Base-by-base conservation (phyloP, 1,140 invertebrate species). In the Brachionus asplanchnoidis region DNA sequence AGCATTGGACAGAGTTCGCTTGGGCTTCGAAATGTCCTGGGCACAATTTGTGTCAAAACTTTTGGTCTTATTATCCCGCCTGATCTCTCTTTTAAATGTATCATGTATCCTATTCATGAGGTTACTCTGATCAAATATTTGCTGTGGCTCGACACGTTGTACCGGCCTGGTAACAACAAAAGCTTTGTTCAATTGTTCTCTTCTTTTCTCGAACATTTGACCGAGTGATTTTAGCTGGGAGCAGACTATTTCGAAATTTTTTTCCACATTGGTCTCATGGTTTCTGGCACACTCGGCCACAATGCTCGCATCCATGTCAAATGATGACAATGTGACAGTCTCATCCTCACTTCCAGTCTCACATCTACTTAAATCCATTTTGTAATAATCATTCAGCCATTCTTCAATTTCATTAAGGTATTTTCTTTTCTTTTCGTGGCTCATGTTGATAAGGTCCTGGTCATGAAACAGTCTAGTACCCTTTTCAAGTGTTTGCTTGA, bases 131-230 rank as follows among this genome's bases (percentile, higher is more conserved):
- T 68, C 32, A 68, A 68, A 28, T n/a, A 77, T 50, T 77, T 77
- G 73, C 12, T 46, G 32, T 28, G 82, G 82, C 23, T 84, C 26
- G 20, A 84, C 82, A 44, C 82, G 82, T 70, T 73, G 65, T 20
- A 84, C 68, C 12, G 82, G 82, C 8, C 36, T 53, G 26, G 17
- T 28, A 11, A 46, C 53, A 6, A 46, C 26, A 7, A 66, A 17
- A 17, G 60, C n/a, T 17, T 60, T 53, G 12, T 20, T 28, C 20
- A 84, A 36, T 23, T 84, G 82, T 11, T 84, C 82, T 44, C 14
- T 40, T 32, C 82, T 56, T 53, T 84, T 84, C 44, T 84, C 82
- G 28, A 68, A 84, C 60, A 84, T 82, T 42, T 44, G 53, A 7
- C 9, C 8, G 3, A 82, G 42, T 12, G 79, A 65, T 40, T 68